A percentile compares a stretch with the other conserved stretches of the same genome.
These are phyloP conservation scores for Phlogophora meticulosa DNA, from an alignment of 2,888 invertebrate species.

Conservation along the genomic window DNA sequence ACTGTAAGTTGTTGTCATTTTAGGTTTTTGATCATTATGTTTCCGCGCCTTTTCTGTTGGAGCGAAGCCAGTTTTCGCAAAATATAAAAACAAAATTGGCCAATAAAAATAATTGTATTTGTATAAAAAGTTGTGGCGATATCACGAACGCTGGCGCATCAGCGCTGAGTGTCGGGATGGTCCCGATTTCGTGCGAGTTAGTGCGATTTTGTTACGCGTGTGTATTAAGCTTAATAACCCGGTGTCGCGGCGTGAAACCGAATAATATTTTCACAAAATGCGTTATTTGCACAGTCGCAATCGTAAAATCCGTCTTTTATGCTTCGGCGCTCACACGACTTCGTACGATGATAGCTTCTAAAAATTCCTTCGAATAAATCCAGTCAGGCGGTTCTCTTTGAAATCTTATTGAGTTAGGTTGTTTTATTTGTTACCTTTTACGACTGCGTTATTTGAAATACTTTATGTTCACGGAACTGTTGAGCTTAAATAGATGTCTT, in stretches of 20 bases:
- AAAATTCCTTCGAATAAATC: conserved; percentile 61
- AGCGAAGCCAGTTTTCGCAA: conserved; percentile 45
- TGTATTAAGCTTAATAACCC: conserved; percentile 55
- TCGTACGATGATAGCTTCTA: conserved; percentile 58
- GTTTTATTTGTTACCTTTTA: conserved; percentile 56
- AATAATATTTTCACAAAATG: conserved; percentile 64
- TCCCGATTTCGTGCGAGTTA: conserved; percentile 1
- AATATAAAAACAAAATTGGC: conserved; percentile 42
- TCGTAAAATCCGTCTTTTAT: conserved; percentile 70
- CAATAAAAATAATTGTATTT: conserved; percentile 59
- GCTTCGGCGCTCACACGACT: conserved; percentile 46
- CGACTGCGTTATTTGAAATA: conserved; percentile 33
- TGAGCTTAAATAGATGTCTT: conserved; percentile 41
- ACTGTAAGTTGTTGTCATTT: conserved; percentile 30
- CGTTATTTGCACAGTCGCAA: conserved; percentile 66
- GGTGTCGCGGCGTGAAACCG: conserved; percentile 39
- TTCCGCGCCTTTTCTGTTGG: conserved; percentile 50
- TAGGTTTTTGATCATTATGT: conserved; percentile 47
- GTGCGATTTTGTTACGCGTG: conserved; percentile 25
- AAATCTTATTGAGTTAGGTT: conserved; percentile 61
- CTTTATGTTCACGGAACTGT: conserved; percentile 33
- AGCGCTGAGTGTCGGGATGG: conserved; percentile 15
- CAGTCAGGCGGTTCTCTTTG: conserved; percentile 46
- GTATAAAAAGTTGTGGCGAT: conserved; percentile 41
- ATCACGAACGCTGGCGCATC: conserved; percentile 28